phyloP scores from a whole-genome alignment of 2,888 invertebrate species.

The Lordiphosa fenestrarum region DNA sequence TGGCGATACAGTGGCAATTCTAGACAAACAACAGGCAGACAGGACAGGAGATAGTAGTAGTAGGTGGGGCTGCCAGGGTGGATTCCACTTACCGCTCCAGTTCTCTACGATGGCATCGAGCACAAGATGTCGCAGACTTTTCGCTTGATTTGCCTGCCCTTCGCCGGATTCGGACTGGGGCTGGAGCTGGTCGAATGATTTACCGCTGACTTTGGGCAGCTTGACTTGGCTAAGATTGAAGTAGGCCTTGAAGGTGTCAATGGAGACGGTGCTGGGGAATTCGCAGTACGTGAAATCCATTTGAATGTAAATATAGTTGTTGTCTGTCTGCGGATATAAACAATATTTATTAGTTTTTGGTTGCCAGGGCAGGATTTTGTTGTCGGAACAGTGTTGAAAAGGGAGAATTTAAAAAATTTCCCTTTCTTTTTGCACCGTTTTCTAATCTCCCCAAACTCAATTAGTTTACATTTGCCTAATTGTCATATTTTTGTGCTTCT shows the following conservation, averaged over 20 bases:
- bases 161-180: constrained; percentile 48
- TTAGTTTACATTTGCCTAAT: constrained; percentile 36
- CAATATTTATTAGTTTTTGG: constrained; percentile 31
- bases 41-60: no score
- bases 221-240: constrained; percentile 60
- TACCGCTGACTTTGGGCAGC: constrained; percentile 59
- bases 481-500: constrained; percentile 40
- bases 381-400: not conserved
- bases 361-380: constrained; percentile 31
- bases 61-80: not conserved
- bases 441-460: constrained; percentile 25
- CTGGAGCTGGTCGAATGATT: constrained; percentile 48
- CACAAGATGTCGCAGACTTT: constrained; percentile 76
- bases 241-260: constrained; percentile 79
- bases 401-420: not conserved
- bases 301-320: constrained; percentile 21
- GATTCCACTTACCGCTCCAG: constrained; percentile 75
- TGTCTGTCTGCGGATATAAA: constrained; percentile 12
- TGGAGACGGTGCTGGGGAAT: constrained; percentile 77
- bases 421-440: not conserved
- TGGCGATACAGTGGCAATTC: constrained; percentile 76
- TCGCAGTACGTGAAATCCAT: constrained; percentile 76
- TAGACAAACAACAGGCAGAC: constrained; percentile 33
- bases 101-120: constrained; percentile 77
- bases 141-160: constrained; percentile 65